Base-by-base conservation (phyloP, 1,140 invertebrate species). In the Choristoneura fumiferana region DNA sequence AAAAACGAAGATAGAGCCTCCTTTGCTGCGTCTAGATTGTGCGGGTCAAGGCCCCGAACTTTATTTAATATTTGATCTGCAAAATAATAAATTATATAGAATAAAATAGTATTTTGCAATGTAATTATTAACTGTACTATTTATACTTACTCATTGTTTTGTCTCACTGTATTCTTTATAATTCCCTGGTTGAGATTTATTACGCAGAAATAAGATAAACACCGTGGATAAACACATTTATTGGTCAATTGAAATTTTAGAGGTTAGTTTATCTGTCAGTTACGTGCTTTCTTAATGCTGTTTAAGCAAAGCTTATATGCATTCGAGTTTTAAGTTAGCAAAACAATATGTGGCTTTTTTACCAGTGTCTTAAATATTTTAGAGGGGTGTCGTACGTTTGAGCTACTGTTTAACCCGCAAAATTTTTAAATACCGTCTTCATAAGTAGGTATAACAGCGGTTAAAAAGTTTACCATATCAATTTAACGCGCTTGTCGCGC, bases 1-100 rank as follows among this genome's bases (percentile, higher is more conserved):
- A 84, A 78, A 55, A 84, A 87, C 0, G 59, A 13, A 10, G 71
- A 62, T 0, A 87, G 52, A 3, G 55, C 70, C 43, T 86, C 80
- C 59, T 87, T 87, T 0, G 84, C 69, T 10, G 73, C 77, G 3
- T 87, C 84, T 60, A 65, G 73, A 33, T 87, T 73, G 29, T 80
- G 81, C 4, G 80, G 73, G 49, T 87, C 78, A n/a, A 86, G 71
- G 18, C 78, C 69, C n/a, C 69, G 69, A 18, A 87, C 60, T 75
- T 81, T 81, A 36, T 80, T 69, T 29, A 84, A 67, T 62, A 86
- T 69, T 73, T 77, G 73, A 69, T 69, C 84, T 87, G 64, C 29
- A 81, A 78, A 43, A n/a, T n/a, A n/a, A n/a, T n/a, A n/a, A n/a
- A n/a, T n/a, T n/a, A n/a, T n/a, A n/a, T n/a, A n/a, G n/a, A n/a